Evolutionary conservation across 2,113 vertebrate species (phyloP).

Genomic region (Gavia stellata): DNA sequence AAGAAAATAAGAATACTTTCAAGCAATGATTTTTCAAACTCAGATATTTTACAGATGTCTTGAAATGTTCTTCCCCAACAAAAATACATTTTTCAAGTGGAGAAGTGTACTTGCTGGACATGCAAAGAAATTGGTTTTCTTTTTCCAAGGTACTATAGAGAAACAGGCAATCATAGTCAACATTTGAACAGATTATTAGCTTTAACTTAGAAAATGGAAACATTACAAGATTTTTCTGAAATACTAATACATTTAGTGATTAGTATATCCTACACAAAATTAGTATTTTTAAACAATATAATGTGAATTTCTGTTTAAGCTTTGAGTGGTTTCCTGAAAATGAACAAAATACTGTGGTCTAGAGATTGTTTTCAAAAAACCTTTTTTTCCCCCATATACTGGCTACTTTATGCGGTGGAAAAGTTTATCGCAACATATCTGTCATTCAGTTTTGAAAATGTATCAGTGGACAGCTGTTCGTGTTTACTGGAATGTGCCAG

Average conservation of each 20-base stretch:
- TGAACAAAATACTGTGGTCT: neutral
- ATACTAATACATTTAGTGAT: neutral
- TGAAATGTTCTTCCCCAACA: neutral
- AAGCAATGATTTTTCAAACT: neutral
- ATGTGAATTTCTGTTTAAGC: neutral
- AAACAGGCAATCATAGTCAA: neutral
- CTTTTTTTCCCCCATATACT: fast-evolving
- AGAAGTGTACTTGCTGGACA: neutral
- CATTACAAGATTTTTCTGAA: neutral
- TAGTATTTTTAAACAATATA: neutral
- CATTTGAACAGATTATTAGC: neutral
- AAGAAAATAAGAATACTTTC: neutral
- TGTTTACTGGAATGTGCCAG: neutral
- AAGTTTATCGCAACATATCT: neutral
- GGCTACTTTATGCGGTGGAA: neutral
- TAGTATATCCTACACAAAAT: neutral
- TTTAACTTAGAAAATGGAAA: neutral
- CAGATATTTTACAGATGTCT: neutral
- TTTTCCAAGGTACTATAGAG: neutral
- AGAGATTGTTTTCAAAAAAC: neutral
- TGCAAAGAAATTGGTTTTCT: neutral
- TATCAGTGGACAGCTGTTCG: conserved; percentile 23
- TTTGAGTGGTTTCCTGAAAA: neutral
- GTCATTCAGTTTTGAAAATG: neutral
- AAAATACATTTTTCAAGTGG: neutral